Conservation (phyloP, 2,113 vertebrate genomes). For the Dasyornis broadbenti region DNA sequence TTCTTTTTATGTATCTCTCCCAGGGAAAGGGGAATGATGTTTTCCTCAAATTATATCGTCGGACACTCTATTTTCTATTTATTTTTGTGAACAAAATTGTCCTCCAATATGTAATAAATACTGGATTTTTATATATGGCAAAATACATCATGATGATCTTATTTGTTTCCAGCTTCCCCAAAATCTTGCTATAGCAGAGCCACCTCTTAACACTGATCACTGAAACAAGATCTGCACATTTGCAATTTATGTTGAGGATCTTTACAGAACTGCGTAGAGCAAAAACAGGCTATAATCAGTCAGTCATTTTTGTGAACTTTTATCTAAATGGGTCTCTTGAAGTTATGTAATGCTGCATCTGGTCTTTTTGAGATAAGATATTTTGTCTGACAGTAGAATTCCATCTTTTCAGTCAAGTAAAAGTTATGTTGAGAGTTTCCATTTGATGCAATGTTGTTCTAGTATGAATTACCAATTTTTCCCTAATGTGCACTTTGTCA, state of each 20-base stretch:
- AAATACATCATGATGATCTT: not conserved
- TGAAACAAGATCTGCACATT: not conserved
- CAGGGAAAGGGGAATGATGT: not conserved
- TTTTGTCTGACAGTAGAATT: conserved; percentile 15
- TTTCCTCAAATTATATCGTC: not conserved
- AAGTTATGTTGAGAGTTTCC: not conserved
- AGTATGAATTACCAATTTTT: not conserved
- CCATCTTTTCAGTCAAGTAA: not conserved
- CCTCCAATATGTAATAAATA: not conserved
- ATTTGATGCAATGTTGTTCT: not conserved
- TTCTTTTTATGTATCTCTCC: not conserved
- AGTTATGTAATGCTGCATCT: conserved; percentile 44
- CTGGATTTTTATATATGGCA: not conserved
- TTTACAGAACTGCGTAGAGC: not conserved
- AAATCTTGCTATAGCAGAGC: not conserved
- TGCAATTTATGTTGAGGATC: conserved; percentile 7
- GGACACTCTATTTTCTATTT: not conserved
- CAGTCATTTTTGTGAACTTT: not conserved
- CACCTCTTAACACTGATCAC: not conserved
- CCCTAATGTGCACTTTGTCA: not conserved
- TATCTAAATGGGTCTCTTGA: conserved; percentile 34
- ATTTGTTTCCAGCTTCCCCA: not conserved
- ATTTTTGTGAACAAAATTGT: not conserved
- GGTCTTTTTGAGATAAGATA: conserved; percentile 55
- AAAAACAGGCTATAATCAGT: not conserved